phyloP scores from a whole-genome alignment of 1,140 invertebrate species.

The Stegodyphus mimosarum region DNA sequence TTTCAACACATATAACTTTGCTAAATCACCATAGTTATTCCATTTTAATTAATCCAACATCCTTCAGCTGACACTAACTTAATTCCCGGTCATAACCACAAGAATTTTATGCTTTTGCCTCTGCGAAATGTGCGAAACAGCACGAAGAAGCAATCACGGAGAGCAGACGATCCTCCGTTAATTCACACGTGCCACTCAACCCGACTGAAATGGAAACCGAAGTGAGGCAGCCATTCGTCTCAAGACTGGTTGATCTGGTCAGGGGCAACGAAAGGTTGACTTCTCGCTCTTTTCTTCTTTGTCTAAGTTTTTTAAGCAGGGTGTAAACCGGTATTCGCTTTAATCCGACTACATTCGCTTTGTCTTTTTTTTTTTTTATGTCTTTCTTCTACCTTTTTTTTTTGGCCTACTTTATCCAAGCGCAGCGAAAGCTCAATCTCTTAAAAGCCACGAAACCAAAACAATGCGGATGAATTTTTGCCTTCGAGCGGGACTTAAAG shows the following conservation, averaged over 20 bases:
- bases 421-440: conserved; percentile 7
- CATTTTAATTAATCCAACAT: neutral
- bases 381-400: too few relatives aligned
- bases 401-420: conserved; percentile 28
- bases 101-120: neutral
- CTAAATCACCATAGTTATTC: neutral
- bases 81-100: neutral
- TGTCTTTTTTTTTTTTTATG: conserved; percentile 1
- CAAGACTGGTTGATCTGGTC: conserved; percentile 45
- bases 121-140: neutral
- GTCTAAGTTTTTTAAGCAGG: conserved; percentile 31
- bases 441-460: conserved; percentile 23
- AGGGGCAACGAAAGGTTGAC: conserved; percentile 39
- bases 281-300: conserved; percentile 20
- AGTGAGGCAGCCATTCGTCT: conserved; percentile 12
- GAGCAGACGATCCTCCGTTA: neutral
- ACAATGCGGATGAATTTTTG: conserved; percentile 17
- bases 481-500: too few relatives aligned
- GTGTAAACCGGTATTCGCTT: conserved; percentile 41
- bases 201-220: conserved; percentile 28
- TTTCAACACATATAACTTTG: neutral
- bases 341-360: conserved; percentile 17
- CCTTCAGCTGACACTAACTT: neutral
- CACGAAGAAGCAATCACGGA: neutral
- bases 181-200: conserved; percentile 18